These are phyloP conservation scores for Aethina tumida DNA, from an alignment of 1,140 invertebrate species.

Conservation along the genomic window DNA sequence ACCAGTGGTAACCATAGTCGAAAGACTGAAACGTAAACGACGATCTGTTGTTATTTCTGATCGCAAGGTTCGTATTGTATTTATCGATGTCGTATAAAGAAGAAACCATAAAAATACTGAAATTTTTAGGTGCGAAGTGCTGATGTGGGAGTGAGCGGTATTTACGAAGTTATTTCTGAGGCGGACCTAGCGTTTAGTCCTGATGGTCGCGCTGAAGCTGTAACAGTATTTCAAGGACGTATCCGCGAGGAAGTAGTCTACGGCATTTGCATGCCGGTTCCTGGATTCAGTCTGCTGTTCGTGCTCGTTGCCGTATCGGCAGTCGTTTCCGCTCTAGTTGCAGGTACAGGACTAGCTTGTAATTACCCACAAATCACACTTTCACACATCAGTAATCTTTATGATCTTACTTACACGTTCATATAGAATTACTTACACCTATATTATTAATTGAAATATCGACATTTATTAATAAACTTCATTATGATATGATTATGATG, in stretches of 20 bases:
- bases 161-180: conserved; percentile 87
- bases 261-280: conserved; percentile 81
- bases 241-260: conserved; percentile 82
- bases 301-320: conserved; percentile 76
- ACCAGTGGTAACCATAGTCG: background rate
- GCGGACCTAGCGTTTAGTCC: conserved; percentile 86
- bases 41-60: conserved; percentile 60
- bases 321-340: conserved; percentile 68
- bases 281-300: conserved; percentile 79
- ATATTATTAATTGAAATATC: too few species aligned
- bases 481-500: too few species aligned
- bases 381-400: too few species aligned
- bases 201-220: conserved; percentile 64
- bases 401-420: too few species aligned
- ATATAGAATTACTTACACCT: too few species aligned
- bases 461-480: too few species aligned
- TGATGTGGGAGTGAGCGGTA: conserved; percentile 75
- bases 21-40: conserved; percentile 36
- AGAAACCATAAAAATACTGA: too few species aligned
- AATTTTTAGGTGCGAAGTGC: conserved; percentile 64
- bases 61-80: conserved; percentile 44
- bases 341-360: conserved; percentile 32
- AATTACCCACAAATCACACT: background rate
- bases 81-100: too few species aligned
- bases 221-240: conserved; percentile 77